A percentile compares a stretch with the other conserved stretches of the same genome.
Conservation (phyloP, 2,113 vertebrate species). For the Epinephelus moara region DNA sequence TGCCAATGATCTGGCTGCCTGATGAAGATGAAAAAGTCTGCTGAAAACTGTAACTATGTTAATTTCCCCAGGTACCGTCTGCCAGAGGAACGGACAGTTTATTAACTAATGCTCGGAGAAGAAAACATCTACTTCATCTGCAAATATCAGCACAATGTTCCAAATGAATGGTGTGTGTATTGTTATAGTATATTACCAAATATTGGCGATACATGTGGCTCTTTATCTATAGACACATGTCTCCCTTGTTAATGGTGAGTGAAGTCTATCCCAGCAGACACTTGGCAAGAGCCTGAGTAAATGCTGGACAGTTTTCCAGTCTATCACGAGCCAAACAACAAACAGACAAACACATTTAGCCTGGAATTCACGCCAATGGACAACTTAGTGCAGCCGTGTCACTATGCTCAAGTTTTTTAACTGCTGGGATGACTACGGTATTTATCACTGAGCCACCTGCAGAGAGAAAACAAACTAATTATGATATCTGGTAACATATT, state of each 20-base stretch:
- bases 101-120: constrained; percentile 13
- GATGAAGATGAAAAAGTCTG: constrained; percentile 41
- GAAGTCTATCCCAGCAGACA: not conserved
- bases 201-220: not conserved
- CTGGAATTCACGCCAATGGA: not conserved
- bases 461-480: not conserved
- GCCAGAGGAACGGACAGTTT: constrained; percentile 15
- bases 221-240: not conserved
- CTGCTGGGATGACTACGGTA: not conserved
- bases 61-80: constrained; percentile 12
- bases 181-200: not conserved
- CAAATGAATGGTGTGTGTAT: not conserved
- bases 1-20: constrained; percentile 6
- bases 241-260: not conserved
- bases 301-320: not conserved
- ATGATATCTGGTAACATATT: no score
- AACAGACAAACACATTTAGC: constrained; percentile 3
- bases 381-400: not conserved
- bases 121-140: not conserved
- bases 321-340: not conserved
- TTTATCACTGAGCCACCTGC: not conserved
- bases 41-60: not conserved
- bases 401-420: not conserved
- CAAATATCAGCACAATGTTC: constrained; percentile 4
- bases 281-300: not conserved